Evolutionary conservation across 2,888 invertebrate species (phyloP), one percentile per base, ranked within the genome.

Genomic region (Tiliacea aurago): DNA sequence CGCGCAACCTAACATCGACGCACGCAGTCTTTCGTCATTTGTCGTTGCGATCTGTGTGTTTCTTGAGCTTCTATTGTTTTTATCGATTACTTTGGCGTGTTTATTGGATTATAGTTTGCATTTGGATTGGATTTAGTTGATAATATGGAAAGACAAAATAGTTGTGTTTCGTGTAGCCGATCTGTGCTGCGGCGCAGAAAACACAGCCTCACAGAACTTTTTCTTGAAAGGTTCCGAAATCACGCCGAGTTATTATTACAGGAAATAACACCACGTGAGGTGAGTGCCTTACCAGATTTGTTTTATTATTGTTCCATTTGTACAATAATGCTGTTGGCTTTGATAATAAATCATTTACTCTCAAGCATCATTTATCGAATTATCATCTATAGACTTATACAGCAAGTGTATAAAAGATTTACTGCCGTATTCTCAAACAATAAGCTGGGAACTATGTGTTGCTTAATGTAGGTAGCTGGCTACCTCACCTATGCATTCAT

Each of bases 11-110:
- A 47, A 41, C 37, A 28, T 51, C 20, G 43, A 37, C 55, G 18
- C 55, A 55, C 66, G 66, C 66, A 66, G 55, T 66, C 55, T 15
- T 66, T 55, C 55, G 66, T 66, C 55, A 55, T 66, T 55, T 43
- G 66, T 66, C 66, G 66, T 66, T 55, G 66, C 66, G 66, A 66
- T 66, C 66, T 66, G 66, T 66, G 66, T 41, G 64, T 55, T 66
- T 18, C 41, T 55, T 66, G 43, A 55, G 66, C 28, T 66, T 55
- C 37, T 55, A 66, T 55, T 66, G 66, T 66, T 55, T 55, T 41
- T 23, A 55, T 56, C 55, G 55, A 66, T 55, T 66, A 66, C 66
- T 66, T 55, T 55, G 53, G 66, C 66, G 37, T 53, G 41, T 66
- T 66, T 55, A 41, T 51, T 28, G 64, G 33, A 37, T 64, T 64